phyloP scores from a whole-genome alignment of 1,140 invertebrate genomes.

The Panagrolaimus sp. region DNA sequence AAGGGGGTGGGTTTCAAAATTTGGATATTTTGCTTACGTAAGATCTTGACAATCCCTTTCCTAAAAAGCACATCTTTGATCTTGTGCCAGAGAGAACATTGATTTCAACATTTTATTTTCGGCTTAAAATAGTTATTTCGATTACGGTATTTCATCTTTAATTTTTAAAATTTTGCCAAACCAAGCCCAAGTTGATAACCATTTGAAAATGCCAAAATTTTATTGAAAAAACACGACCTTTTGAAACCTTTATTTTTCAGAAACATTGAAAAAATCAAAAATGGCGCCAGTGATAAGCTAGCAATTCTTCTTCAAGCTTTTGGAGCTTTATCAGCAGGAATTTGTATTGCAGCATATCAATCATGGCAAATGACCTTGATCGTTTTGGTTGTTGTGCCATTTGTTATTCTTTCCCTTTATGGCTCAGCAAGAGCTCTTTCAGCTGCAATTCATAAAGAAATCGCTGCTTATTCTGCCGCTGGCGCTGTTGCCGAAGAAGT shows the following conservation, averaged over 20 bases:
- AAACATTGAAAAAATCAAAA: conserved; percentile 27
- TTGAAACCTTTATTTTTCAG: background rate
- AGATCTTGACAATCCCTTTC: too few relatives aligned
- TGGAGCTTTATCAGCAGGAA: conserved; percentile 1
- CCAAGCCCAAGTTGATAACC: too few relatives aligned
- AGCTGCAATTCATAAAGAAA: conserved; percentile 22
- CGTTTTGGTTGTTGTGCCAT: conserved; percentile 12
- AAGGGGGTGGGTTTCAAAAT: too few relatives aligned
- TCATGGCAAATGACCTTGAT: conserved; percentile 18
- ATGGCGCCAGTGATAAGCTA: conserved; percentile 27
- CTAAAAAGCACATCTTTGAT: too few relatives aligned
- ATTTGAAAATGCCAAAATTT: too few relatives aligned
- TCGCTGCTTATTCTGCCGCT: conserved; percentile 21
- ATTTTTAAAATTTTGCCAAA: too few relatives aligned
- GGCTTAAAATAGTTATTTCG: too few relatives aligned
- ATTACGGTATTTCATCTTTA: too few relatives aligned
- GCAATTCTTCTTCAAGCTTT: conserved; percentile 23
- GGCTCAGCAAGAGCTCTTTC: conserved; percentile 9
- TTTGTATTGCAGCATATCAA: conserved; percentile 20
- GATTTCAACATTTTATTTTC: too few relatives aligned
- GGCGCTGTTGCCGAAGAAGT: conserved; percentile 70
- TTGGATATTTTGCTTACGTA: too few relatives aligned
- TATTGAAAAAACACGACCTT: background rate
- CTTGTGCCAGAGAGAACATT: too few relatives aligned
- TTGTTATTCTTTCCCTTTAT: conserved; percentile 16